Evolutionary conservation across 2,797 vertebrate genomes (phyloP).

Genomic region (Microhierax caerulescens): DNA sequence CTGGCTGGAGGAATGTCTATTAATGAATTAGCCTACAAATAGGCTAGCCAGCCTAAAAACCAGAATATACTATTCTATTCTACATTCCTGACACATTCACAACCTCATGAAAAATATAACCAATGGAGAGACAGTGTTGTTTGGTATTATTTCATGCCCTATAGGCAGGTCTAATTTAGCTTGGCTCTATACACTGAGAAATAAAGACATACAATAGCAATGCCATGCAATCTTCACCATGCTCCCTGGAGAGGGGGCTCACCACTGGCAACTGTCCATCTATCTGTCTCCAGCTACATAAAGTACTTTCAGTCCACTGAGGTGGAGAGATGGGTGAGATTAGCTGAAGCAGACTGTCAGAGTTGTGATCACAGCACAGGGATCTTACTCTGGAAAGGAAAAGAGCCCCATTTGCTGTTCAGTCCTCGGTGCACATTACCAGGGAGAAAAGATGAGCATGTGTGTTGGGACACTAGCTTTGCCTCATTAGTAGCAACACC

Average conservation of each 20-base stretch:
- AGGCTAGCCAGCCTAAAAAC: not conserved
- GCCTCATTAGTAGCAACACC: not conserved
- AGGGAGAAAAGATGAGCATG: not conserved
- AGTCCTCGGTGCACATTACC: too few relatives aligned
- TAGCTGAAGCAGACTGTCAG: not conserved
- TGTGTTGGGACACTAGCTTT: not conserved
- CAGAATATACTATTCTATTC: not conserved
- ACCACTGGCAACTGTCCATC: not conserved
- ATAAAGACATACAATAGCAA: not conserved
- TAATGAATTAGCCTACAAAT: not conserved
- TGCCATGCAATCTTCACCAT: not conserved
- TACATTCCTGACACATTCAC: not conserved
- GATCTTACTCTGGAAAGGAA: not conserved
- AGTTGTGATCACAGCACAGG: not conserved
- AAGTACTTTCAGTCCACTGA: not conserved
- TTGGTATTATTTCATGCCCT: not conserved
- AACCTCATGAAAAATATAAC: not conserved
- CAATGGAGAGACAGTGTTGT: not conserved
- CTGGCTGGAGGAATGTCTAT: not conserved
- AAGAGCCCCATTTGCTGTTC: not conserved
- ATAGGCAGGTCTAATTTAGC: not conserved
- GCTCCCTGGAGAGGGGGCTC: not conserved
- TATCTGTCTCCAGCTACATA: not conserved
- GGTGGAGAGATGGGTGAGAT: not conserved
- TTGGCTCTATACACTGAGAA: not conserved